phyloP scores from a whole-genome alignment of 2,113 vertebrate species.

The mouse (Mus musculus) region GRCm39 chr14:31571501-31572000 shows the following conservation, averaged over 20 bases:
- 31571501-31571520: neutral
- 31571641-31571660: neutral
- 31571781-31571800: neutral
- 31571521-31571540: neutral
- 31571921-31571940: neutral
- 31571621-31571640: neutral
- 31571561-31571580: neutral
- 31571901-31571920: neutral
- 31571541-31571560: neutral
- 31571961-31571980: neutral
- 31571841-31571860: neutral
- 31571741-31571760: neutral
- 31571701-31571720: neutral
- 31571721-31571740: neutral
- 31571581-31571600: neutral
- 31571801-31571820: neutral
- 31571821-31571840: neutral
- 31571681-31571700: neutral
- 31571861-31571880: neutral
- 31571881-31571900: neutral
- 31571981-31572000: neutral
- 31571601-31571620: neutral
- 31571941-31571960: constrained; percentile 35
- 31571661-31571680: neutral
- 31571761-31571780: neutral